Evolutionary conservation across 2,113 vertebrate species (phyloP).

Genomic region (Sinocyclocheilus anophthalmus): DNA sequence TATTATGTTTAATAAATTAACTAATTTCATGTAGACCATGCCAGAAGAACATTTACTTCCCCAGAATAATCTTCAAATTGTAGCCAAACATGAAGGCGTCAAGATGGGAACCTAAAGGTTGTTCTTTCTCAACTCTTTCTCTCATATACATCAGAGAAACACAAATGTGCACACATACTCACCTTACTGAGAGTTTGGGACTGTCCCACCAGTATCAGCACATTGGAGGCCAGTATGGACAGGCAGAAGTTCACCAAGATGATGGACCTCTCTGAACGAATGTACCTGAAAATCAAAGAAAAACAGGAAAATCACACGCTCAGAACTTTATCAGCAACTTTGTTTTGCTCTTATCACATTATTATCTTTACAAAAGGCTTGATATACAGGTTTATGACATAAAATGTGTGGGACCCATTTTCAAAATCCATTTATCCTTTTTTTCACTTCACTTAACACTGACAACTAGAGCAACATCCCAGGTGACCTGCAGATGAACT

Average conservation of each 20-base stretch:
- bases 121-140: neutral
- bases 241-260: conserved; percentile 97
- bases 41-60: too few species aligned
- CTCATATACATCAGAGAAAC: neutral
- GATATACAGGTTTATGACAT: neutral
- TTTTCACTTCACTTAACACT: conserved; percentile 9
- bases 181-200: conserved; percentile 98
- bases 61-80: too few species aligned
- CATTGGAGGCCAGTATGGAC: conserved; percentile 96
- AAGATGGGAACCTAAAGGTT: neutral
- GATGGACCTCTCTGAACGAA: conserved; percentile 95
- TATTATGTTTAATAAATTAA: too few species aligned
- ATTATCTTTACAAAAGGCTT: too few species aligned
- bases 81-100: neutral
- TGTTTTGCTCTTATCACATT: neutral
- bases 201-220: conserved; percentile 96
- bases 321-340: conserved; percentile 2
- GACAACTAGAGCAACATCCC: conserved; percentile 7
- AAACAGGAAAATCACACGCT: neutral
- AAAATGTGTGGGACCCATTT: neutral
- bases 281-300: conserved; percentile 79
- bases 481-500: conserved; percentile 35
- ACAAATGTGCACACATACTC: conserved; percentile 54
- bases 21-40: too few species aligned
- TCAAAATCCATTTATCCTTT: conserved; percentile 11